These are phyloP conservation scores for Aeoliscus strigatus DNA, from an alignment of 2,797 vertebrate species.

Conservation along the genomic window DNA sequence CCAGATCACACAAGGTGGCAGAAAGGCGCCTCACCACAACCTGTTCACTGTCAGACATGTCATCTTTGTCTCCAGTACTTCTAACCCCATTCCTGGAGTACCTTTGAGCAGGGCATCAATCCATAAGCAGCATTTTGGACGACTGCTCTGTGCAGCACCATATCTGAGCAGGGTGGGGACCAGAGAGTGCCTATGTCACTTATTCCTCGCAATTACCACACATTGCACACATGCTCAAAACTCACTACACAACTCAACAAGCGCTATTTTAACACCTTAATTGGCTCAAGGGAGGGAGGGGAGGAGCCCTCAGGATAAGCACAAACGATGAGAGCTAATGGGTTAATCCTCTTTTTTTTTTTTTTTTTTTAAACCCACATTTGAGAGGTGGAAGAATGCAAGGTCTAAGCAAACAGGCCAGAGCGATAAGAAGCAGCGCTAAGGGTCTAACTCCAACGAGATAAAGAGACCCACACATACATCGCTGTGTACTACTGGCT, in stretches of 20 bases:
- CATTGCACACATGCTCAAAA: constrained; percentile 6
- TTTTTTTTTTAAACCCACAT: constrained; percentile 45
- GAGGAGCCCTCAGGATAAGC: constrained; percentile 20
- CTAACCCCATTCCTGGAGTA: neutral
- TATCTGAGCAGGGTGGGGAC: neutral
- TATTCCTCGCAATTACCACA: constrained; percentile 1
- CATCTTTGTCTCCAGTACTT: neutral
- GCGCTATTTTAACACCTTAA: constrained; percentile 40
- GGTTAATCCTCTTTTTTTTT: constrained; percentile 62
- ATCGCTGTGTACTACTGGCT: neutral
- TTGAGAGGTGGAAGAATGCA: constrained; percentile 58
- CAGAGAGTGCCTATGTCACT: neutral
- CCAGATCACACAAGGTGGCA: constrained; percentile 1
- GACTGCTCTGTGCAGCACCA: neutral
- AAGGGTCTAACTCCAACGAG: constrained; percentile 79
- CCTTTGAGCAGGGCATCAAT: neutral
- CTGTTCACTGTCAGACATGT: constrained; percentile 2
- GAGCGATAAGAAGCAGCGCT: constrained; percentile 68
- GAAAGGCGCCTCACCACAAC: neutral
- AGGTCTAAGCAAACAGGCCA: constrained; percentile 73
- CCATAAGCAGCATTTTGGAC: neutral
- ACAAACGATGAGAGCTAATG: constrained; percentile 52
- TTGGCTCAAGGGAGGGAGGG: constrained; percentile 30
- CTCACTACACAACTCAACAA: constrained; percentile 9
- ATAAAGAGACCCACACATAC: constrained; percentile 57